phyloP scores from a whole-genome alignment of 2,797 vertebrate genomes.

The Anisognathus igniventris region DNA sequence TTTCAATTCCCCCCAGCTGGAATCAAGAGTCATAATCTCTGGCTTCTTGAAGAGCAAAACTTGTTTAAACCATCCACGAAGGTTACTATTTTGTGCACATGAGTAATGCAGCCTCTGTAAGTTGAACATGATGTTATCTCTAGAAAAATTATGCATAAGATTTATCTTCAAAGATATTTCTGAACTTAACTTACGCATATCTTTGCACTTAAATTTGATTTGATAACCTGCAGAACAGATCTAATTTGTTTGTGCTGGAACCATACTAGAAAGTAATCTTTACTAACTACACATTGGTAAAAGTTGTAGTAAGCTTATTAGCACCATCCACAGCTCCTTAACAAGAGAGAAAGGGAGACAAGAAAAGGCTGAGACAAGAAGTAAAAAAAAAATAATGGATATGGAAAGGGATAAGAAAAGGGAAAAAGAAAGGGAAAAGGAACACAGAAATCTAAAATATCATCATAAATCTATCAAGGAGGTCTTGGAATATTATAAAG shows the following conservation, averaged over 20 bases:
- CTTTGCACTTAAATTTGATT: background rate
- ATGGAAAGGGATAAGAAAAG: background rate
- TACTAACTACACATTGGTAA: background rate
- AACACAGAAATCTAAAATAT: background rate
- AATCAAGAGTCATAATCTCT: background rate
- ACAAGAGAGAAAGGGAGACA: background rate
- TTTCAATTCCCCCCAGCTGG: background rate
- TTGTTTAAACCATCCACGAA: background rate
- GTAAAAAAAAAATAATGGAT: too few species aligned
- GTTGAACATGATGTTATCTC: background rate
- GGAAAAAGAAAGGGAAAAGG: background rate
- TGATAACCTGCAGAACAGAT: background rate
- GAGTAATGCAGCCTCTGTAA: background rate
- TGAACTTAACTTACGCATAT: background rate
- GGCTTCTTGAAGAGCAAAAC: background rate
- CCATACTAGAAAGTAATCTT: background rate
- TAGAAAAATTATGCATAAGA: background rate
- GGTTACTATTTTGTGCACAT: slow-evolving; percentile 12
- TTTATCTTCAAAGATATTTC: slow-evolving; percentile 46
- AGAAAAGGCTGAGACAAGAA: background rate
- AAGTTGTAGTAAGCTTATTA: background rate
- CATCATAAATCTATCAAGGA: background rate
- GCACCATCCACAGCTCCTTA: background rate
- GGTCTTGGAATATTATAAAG: background rate
- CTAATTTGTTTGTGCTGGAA: background rate